phyloP scores from a whole-genome alignment of 2,113 vertebrate genomes.

The Hiodon alosoides region DNA sequence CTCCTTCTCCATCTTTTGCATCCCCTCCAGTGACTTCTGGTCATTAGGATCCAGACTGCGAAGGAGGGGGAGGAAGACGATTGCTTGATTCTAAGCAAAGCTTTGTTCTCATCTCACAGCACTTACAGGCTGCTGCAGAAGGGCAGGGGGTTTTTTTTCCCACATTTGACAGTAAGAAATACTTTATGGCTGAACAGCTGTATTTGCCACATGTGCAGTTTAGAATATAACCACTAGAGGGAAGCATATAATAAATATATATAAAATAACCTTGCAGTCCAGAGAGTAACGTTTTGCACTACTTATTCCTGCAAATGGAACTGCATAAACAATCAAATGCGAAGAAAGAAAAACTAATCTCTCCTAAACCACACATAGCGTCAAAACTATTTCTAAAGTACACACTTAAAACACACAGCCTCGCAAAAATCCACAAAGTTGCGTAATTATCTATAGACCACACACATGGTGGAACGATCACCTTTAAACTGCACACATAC shows the following conservation, averaged over 20 bases:
- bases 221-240: background rate
- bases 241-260: background rate
- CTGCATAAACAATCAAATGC: background rate
- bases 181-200: background rate
- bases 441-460: no score
- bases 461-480: no score
- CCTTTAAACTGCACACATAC: no score
- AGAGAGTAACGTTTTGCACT: no score
- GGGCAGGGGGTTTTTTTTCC: no score
- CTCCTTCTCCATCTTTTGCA: conserved; percentile 99
- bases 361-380: no score
- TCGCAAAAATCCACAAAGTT: no score
- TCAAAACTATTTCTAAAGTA: no score
- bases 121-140: background rate
- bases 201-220: background rate
- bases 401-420: background rate
- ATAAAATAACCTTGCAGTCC: no score
- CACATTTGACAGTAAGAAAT: background rate
- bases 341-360: no score
- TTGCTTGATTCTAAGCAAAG: background rate
- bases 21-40: conserved; percentile 94
- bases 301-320: background rate
- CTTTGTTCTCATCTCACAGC: background rate
- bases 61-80: background rate
- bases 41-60: conserved; percentile 92